phyloP scores from a whole-genome alignment of 2,797 vertebrate genomes.

The Setipinna tenuifilis region DNA sequence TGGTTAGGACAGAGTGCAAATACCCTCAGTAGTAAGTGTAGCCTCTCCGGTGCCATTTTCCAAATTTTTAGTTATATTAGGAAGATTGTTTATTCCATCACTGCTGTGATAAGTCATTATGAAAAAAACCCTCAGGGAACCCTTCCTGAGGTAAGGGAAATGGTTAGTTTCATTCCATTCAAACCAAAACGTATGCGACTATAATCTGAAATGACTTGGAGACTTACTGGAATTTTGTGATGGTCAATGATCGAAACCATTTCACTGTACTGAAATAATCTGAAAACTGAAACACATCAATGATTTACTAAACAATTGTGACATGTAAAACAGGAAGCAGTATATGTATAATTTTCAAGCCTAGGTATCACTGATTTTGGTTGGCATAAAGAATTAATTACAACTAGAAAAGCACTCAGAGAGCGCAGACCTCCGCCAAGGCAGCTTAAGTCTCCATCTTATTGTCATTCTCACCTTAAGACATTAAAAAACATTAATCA shows the following conservation, averaged over 20 bases:
- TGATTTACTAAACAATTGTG: neutral
- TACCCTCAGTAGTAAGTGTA: neutral
- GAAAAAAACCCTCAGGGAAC: constrained; percentile 59
- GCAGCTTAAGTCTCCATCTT: too few relatives aligned
- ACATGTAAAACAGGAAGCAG: neutral
- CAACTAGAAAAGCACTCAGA: too few relatives aligned
- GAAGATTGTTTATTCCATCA: accelerated
- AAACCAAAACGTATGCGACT: neutral
- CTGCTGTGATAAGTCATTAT: constrained; percentile 26
- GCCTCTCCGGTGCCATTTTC: accelerated
- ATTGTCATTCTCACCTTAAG: too few relatives aligned
- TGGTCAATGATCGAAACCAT: constrained; percentile 60
- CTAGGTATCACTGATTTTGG: neutral
- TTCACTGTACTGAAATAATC: constrained; percentile 49
- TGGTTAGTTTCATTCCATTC: neutral
- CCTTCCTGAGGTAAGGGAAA: constrained; percentile 46
- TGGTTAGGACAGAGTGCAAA: neutral
- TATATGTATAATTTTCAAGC: neutral
- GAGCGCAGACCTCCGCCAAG: too few relatives aligned
- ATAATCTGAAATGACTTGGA: neutral
- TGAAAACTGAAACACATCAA: constrained; percentile 62
- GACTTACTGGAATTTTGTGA: constrained; percentile 57
- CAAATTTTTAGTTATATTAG: accelerated
- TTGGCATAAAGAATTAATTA: too few relatives aligned
- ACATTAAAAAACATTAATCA: too few relatives aligned